Percentiles rank a stretch among this genome's conserved stretches.
These are phyloP conservation scores for Pristionchus entomophagus DNA, from an alignment of 2,888 invertebrate genomes.

Conservation along the genomic window DNA sequence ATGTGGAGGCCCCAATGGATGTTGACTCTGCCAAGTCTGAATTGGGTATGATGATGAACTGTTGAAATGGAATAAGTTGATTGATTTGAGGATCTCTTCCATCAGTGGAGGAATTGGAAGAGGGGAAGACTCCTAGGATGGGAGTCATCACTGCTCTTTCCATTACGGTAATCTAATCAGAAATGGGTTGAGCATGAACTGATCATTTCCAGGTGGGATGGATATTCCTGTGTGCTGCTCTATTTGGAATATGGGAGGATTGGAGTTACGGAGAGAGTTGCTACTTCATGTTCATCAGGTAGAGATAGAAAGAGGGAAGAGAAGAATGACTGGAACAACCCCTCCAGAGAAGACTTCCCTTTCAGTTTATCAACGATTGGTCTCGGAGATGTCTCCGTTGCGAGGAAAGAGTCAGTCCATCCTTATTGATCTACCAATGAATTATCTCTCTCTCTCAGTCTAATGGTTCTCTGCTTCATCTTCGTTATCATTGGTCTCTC, in stretches of 20 bases:
- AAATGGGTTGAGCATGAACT: too few relatives aligned
- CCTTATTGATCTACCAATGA: too few relatives aligned
- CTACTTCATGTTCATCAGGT: constrained; percentile 78
- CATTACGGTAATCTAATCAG: constrained; percentile 23
- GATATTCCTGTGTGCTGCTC: constrained; percentile 89
- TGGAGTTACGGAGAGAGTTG: constrained; percentile 78
- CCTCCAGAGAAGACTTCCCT: background rate
- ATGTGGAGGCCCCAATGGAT: constrained; percentile 35
- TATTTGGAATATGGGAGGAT: constrained; percentile 92
- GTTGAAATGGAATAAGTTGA: background rate
- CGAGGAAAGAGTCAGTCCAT: constrained; percentile 69
- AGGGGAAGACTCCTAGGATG: constrained; percentile 38
- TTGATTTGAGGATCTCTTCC: constrained; percentile 27
- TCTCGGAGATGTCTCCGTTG: constrained; percentile 72
- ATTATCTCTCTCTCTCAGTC: constrained; percentile 57
- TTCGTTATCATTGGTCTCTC: constrained; percentile 78
- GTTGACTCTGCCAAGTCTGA: constrained; percentile 43
- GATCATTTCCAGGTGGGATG: constrained; percentile 86
- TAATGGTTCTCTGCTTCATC: constrained; percentile 75
- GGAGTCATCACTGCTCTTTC: constrained; percentile 47
- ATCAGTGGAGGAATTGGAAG: constrained; percentile 45
- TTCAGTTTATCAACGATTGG: constrained; percentile 76
- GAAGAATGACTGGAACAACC: background rate
- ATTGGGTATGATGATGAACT: background rate
- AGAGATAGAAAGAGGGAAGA: background rate